Evolutionary conservation across 2,888 invertebrate genomes (phyloP).

Genomic region (Mamestra brassicae): DNA sequence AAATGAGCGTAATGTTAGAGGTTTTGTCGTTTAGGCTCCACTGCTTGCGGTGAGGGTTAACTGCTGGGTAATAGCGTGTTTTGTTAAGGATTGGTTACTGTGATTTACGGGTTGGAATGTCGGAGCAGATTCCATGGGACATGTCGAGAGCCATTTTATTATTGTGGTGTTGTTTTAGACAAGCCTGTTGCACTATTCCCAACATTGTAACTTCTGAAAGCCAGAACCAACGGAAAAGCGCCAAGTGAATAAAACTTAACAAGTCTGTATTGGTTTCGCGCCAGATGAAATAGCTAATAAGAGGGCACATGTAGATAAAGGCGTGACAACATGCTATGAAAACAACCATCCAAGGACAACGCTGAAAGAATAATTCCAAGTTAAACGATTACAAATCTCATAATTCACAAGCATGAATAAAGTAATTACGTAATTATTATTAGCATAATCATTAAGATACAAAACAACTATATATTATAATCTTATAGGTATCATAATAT

Average conservation of each 20-base stretch:
- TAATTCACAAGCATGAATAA: constrained; percentile 38
- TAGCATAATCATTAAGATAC: constrained; percentile 27
- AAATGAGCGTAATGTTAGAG: constrained; percentile 56
- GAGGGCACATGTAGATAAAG: background rate
- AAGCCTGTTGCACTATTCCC: too few relatives aligned
- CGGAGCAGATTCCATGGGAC: background rate
- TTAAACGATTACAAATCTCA: constrained; percentile 24
- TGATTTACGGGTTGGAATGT: constrained; percentile 25
- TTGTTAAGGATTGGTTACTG: constrained; percentile 23
- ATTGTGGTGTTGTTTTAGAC: too few relatives aligned
- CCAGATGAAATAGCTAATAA: background rate
- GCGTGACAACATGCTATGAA: too few relatives aligned
- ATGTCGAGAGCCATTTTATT: background rate
- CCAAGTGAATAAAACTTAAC: too few relatives aligned
- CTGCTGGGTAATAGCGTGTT: constrained; percentile 26
- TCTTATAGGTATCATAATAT: constrained; percentile 24
- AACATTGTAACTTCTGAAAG: too few relatives aligned
- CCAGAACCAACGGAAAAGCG: too few relatives aligned
- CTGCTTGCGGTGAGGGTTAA: constrained; percentile 57
- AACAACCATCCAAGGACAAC: background rate
- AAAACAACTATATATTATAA: constrained; percentile 13
- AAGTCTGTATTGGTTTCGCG: too few relatives aligned
- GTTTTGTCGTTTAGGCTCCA: constrained; percentile 59
- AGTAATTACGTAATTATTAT: constrained; percentile 29
- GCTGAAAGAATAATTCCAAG: constrained; percentile 12